These are phyloP conservation scores for Parazoanthus swiftii DNA, from an alignment of 92 coral and sea anemone genomes.

Conservation along the genomic window DNA sequence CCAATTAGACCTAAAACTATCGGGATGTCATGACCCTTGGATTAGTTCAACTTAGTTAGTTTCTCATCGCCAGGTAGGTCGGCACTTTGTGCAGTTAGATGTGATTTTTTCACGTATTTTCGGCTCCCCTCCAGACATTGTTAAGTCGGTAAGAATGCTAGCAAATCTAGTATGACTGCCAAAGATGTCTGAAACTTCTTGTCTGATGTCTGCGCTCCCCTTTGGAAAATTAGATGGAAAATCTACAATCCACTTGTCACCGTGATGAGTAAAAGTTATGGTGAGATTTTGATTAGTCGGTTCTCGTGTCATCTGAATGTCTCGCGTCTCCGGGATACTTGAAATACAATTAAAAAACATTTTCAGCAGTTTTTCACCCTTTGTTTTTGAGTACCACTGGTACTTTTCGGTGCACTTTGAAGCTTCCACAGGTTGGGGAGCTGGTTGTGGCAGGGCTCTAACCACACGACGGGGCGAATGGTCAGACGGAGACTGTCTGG, in stretches of 20 bases:
- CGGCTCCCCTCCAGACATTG: background rate
- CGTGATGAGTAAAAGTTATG: conserved; percentile 22
- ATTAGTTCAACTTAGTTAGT: too few species aligned
- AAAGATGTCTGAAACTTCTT: background rate
- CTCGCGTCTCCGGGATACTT: conserved; percentile 15
- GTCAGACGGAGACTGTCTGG: background rate
- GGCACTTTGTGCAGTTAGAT: background rate
- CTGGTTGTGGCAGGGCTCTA: background rate
- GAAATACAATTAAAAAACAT: conserved; percentile 3
- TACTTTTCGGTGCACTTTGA: conserved; percentile 26
- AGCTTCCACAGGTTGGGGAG: background rate
- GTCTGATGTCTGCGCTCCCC: background rate
- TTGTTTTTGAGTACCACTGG: conserved; percentile 33
- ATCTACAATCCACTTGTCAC: background rate
- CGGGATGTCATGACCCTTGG: too few species aligned
- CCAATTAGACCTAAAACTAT: too few species aligned
- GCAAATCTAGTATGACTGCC: background rate
- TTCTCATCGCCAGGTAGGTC: background rate
- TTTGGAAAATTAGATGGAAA: conserved; percentile 44
- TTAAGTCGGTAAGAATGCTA: background rate
- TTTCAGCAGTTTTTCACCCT: conserved; percentile 28
- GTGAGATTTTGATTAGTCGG: conserved; percentile 12
- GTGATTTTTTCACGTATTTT: background rate
- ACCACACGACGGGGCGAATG: background rate
- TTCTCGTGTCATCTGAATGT: conserved; percentile 19